Percentiles rank a stretch among this genome's conserved stretches.
Evolutionary conservation across 2,797 vertebrate species (phyloP).

Genomic region (Enteromius treurensis): DNA sequence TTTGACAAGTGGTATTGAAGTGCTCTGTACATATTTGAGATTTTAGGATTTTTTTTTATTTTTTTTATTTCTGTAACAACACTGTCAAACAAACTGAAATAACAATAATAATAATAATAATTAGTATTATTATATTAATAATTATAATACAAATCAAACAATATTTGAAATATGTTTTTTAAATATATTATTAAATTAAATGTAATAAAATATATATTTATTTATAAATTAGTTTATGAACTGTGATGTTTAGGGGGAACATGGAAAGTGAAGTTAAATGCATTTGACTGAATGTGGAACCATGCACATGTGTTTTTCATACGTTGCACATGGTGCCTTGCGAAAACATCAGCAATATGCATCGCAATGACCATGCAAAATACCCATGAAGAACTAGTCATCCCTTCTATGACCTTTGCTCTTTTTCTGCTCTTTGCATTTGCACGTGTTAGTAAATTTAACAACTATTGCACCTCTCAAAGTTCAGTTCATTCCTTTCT

Average conservation of each 20-base stretch:
- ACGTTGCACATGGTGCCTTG: slow-evolving; percentile 21
- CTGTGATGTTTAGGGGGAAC: neutral
- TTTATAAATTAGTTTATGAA: slow-evolving; percentile 8
- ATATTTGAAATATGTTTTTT: too few relatives aligned
- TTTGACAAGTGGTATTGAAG: too few relatives aligned
- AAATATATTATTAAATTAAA: neutral
- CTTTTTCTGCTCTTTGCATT: slow-evolving; percentile 24
- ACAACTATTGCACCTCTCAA: slow-evolving; percentile 11
- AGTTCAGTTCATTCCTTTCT: slow-evolving; percentile 6
- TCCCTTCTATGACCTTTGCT: slow-evolving; percentile 28
- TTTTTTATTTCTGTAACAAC: too few relatives aligned
- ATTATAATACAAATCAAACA: too few relatives aligned
- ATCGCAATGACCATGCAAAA: slow-evolving; percentile 22
- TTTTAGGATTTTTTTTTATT: too few relatives aligned
- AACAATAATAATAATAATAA: too few relatives aligned
- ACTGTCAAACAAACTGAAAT: too few relatives aligned
- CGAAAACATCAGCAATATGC: slow-evolving; percentile 14
- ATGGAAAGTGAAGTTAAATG: neutral
- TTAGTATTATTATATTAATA: too few relatives aligned
- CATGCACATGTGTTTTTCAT: slow-evolving; percentile 10
- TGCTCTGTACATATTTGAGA: too few relatives aligned
- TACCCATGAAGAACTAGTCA: slow-evolving; percentile 23
- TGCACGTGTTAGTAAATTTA: slow-evolving; percentile 27
- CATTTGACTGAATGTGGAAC: slow-evolving; percentile 20
- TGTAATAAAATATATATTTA: neutral